Percentiles rank a stretch among this genome's conserved stretches.
Evolutionary conservation across 2,888 invertebrate species (phyloP).

Genomic region (Heliconius charithonia): DNA sequence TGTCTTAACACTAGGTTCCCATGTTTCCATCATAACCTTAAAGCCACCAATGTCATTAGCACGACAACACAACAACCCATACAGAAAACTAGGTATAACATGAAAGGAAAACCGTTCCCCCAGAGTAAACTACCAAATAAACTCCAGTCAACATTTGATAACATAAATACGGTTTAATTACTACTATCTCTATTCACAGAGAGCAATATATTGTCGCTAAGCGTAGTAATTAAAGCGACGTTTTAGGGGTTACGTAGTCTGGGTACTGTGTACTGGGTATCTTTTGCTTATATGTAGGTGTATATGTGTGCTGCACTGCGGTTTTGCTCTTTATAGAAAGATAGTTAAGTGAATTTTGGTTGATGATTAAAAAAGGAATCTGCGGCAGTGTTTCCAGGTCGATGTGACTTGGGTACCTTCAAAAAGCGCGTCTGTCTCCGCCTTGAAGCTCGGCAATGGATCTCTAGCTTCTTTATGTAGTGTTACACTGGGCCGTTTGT

Average conservation of each 20-base stretch:
- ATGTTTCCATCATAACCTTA: not conserved
- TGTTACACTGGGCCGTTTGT: no score
- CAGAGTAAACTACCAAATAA: slow-evolving; percentile 11
- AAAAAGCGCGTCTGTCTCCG: no score
- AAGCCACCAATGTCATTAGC: not conserved
- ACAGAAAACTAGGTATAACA: not conserved
- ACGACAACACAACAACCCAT: not conserved
- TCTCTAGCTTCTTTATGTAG: no score
- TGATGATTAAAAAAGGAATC: not conserved
- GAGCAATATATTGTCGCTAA: slow-evolving; percentile 24
- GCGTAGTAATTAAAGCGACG: slow-evolving; percentile 22
- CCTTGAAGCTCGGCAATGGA: no score
- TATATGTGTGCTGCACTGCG: slow-evolving; percentile 8
- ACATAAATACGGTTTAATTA: slow-evolving; percentile 12
- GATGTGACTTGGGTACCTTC: no score
- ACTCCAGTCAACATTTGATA: not conserved
- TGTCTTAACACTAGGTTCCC: no score
- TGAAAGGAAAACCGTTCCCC: not conserved
- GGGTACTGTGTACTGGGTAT: not conserved
- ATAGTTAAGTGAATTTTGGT: not conserved
- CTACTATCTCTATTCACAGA: slow-evolving; percentile 21
- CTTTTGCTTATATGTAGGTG: not conserved
- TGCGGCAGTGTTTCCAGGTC: no score
- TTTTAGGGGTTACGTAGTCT: not conserved
- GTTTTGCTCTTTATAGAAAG: not conserved